Evolutionary conservation across 2,797 vertebrate species (phyloP).

Genomic region (Galagoides demidoff): DNA sequence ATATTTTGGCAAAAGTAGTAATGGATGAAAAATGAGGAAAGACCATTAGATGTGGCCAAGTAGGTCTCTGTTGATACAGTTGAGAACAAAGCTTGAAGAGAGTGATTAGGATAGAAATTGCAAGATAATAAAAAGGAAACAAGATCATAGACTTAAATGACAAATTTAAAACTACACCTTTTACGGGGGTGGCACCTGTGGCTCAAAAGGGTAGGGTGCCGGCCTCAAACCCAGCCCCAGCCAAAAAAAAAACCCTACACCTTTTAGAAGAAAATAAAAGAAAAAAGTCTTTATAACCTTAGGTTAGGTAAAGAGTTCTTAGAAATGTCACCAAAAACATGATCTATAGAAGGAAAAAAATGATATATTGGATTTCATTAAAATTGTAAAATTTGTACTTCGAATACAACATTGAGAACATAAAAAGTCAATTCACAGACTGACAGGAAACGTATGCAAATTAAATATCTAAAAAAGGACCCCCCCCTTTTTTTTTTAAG

Average conservation of each 20-base stretch:
- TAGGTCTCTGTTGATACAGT: background rate
- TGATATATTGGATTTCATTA: background rate
- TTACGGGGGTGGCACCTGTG: no score
- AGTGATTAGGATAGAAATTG: background rate
- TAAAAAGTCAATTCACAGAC: background rate
- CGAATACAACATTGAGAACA: background rate
- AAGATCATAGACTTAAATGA: background rate
- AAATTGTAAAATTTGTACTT: background rate
- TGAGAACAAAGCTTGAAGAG: background rate
- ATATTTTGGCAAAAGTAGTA: background rate
- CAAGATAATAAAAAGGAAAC: background rate
- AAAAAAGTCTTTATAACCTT: background rate
- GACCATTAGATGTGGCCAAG: background rate
- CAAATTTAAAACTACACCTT: background rate
- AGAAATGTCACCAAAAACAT: background rate
- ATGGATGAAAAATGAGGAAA: background rate
- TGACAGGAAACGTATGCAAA: background rate
- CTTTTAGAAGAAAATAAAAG: conserved; percentile 23
- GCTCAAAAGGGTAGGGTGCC: no score
- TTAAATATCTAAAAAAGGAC: background rate
- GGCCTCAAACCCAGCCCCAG: no score
- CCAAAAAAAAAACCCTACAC: no score
- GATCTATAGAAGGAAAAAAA: background rate
- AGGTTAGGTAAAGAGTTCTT: background rate
- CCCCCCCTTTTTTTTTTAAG: background rate